Evolutionary conservation across 2,113 vertebrate genomes (phyloP).

Genomic region (Cygnus atratus): DNA sequence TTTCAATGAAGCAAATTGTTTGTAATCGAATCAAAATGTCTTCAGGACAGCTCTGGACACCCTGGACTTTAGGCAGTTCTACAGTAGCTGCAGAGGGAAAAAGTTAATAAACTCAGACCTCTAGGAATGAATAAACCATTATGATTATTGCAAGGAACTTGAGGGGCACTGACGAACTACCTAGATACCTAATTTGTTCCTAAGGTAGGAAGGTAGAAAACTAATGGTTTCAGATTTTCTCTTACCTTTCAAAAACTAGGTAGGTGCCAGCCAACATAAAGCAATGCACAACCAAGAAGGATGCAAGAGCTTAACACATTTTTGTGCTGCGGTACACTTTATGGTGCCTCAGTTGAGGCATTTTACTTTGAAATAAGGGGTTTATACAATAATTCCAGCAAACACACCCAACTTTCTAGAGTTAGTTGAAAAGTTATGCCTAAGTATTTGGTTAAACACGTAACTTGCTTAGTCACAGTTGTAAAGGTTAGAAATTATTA

Average conservation of each 20-base stretch:
- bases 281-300: neutral
- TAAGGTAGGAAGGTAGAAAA: neutral
- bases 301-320: neutral
- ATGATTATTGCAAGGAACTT: neutral
- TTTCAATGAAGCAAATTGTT: neutral
- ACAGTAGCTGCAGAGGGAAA: neutral
- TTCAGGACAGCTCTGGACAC: neutral
- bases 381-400: neutral
- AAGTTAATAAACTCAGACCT: neutral
- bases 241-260: neutral
- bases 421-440: neutral
- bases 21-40: neutral
- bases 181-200: neutral
- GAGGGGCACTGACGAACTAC: neutral
- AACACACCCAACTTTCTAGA: neutral
- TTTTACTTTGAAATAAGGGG: neutral
- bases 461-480: neutral
- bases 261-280: neutral
- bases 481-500: neutral
- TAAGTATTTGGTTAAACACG: neutral
- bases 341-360: rapidly evolving
- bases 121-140: neutral
- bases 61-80: neutral
- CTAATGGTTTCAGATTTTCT: neutral
- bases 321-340: neutral